These are phyloP conservation scores for Tridacna crocea DNA, from an alignment of 2,888 invertebrate genomes.

Conservation along the genomic window DNA sequence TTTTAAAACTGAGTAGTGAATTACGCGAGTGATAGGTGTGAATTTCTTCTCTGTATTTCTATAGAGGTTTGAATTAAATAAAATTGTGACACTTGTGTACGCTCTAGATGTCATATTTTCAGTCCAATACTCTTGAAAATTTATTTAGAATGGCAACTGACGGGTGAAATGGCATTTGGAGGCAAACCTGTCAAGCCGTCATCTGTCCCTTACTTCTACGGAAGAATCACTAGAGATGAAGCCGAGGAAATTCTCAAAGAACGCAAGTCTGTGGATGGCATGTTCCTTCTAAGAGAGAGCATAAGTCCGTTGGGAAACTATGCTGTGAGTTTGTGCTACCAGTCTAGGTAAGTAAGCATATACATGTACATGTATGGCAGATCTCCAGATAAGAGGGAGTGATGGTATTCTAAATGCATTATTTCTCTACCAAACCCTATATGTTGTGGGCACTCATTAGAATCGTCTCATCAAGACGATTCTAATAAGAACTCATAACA, in stretches of 20 bases:
- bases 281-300: constrained; percentile 83
- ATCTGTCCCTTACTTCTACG: constrained; percentile 80
- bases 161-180: constrained; percentile 21
- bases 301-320: constrained; percentile 82
- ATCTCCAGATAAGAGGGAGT: background rate
- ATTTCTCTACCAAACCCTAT: too few species aligned
- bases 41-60: too few species aligned
- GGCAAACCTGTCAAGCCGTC: constrained; percentile 60
- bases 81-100: too few species aligned
- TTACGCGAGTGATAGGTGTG: too few species aligned
- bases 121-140: too few species aligned
- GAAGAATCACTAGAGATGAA: constrained; percentile 83
- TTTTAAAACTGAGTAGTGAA: too few species aligned
- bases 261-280: constrained; percentile 77
- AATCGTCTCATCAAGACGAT: too few species aligned
- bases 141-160: background rate
- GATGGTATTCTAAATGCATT: too few species aligned
- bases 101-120: too few species aligned
- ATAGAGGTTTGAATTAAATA: too few species aligned
- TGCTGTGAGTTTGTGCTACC: constrained; percentile 82
- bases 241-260: constrained; percentile 80
- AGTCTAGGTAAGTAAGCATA: constrained; percentile 72
- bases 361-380: background rate
- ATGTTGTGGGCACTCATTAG: too few species aligned
- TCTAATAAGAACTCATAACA: too few species aligned